Percentiles rank a stretch among this genome's conserved stretches.
phyloP scores from a whole-genome alignment of 37 sponge, comb jelly and placozoan genomes.

The Halisarca cf. caerulea region DNA sequence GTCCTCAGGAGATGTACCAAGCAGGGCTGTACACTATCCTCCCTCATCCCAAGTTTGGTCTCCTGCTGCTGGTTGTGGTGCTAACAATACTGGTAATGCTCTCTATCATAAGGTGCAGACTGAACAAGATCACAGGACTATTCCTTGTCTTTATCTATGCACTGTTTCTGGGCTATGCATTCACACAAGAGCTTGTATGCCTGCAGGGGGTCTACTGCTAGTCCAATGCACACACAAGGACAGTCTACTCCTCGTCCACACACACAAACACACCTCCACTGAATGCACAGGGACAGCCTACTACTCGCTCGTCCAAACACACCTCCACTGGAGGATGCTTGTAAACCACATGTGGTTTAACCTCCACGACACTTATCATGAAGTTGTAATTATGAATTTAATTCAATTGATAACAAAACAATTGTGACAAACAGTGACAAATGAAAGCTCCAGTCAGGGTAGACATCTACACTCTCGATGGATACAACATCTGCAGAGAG shows the following conservation, averaged over 20 bases:
- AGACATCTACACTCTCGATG: slow-evolving; percentile 84
- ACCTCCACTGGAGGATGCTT: too few species aligned
- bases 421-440: too few species aligned
- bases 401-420: too few species aligned
- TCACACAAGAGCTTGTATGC: slow-evolving; percentile 78
- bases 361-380: too few species aligned
- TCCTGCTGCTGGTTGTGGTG: slow-evolving; percentile 76
- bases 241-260: neutral
- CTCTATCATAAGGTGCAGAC: slow-evolving; percentile 54
- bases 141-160: slow-evolving; percentile 65
- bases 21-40: slow-evolving; percentile 30
- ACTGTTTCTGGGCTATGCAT: slow-evolving; percentile 69
- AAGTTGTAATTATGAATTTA: too few species aligned
- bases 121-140: slow-evolving; percentile 72
- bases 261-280: neutral
- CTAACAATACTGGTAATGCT: slow-evolving; percentile 48
- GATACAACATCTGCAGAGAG: slow-evolving; percentile 87
- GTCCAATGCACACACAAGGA: neutral
- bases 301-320: too few species aligned
- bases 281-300: neutral
- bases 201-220: slow-evolving; percentile 49
- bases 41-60: slow-evolving; percentile 83
- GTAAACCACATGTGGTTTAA: too few species aligned
- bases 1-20: slow-evolving; percentile 18
- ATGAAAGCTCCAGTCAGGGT: too few species aligned